A percentile compares a stretch with the other conserved stretches of the same genome.
These are phyloP conservation scores for Leuctra nigra DNA, from an alignment of 2,888 invertebrate species.

Conservation along the genomic window DNA sequence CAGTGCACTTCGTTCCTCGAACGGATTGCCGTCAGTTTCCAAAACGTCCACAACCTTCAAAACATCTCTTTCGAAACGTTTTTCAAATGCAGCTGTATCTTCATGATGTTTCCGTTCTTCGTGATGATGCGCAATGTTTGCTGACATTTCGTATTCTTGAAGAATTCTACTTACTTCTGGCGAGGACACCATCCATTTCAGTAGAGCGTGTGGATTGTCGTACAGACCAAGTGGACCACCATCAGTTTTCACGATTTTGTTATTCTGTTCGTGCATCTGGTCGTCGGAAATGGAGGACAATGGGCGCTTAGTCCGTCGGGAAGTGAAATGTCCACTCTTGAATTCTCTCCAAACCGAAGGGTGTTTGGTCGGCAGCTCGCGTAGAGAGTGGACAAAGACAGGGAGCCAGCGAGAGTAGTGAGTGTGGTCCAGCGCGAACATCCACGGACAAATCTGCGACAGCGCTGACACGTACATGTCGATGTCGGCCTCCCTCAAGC, in stretches of 20 bases:
- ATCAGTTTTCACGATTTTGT: conserved; percentile 14
- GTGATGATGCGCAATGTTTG: neutral
- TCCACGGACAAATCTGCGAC: conserved; percentile 17
- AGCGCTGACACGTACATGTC: conserved; percentile 17
- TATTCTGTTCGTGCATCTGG: conserved; percentile 20
- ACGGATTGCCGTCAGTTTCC: conserved; percentile 11
- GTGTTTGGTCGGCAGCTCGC: conserved; percentile 10
- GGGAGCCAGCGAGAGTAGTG: conserved; percentile 27
- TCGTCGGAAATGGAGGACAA: conserved; percentile 20
- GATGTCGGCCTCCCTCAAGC: conserved; percentile 10
- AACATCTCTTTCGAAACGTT: neutral
- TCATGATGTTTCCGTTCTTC: neutral
- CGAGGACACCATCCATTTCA: neutral
- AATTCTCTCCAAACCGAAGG: conserved; percentile 18
- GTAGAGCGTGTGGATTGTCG: neutral
- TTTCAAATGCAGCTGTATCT: neutral
- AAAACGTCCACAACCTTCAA: neutral
- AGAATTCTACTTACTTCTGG: neutral
- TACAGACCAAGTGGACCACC: conserved; percentile 17
- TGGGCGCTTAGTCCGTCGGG: conserved; percentile 9
- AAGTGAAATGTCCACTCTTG: conserved; percentile 17
- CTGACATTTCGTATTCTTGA: neutral
- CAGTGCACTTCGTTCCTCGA: neutral
- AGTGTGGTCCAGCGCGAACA: conserved; percentile 24
- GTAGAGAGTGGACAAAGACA: conserved; percentile 25